phyloP scores from a whole-genome alignment of 2,113 vertebrate genomes.

The Plestiodon gilberti region DNA sequence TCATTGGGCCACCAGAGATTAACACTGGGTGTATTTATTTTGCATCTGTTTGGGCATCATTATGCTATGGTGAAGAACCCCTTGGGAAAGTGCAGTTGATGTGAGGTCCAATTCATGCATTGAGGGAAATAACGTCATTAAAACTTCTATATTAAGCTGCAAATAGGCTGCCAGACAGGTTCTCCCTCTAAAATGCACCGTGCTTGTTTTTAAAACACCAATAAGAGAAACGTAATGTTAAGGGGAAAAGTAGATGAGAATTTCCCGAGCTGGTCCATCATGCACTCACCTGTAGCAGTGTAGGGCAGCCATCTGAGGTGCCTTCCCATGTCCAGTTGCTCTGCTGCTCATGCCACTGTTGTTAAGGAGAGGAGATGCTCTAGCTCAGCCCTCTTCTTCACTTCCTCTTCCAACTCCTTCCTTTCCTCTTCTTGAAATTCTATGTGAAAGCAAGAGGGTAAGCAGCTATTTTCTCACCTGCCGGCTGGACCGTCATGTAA shows the following conservation, averaged over 20 bases:
- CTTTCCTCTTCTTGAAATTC: no score
- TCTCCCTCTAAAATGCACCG: background rate
- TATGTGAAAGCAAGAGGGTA: no score
- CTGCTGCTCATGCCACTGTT: no score
- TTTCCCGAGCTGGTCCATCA: background rate
- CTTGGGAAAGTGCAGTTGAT: background rate
- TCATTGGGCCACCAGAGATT: background rate
- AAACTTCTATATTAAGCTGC: background rate
- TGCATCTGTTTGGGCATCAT: conserved; percentile 15
- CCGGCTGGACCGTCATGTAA: no score
- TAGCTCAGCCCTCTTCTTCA: no score
- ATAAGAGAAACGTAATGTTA: conserved; percentile 4
- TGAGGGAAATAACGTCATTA: background rate
- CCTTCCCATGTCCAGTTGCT: no score
- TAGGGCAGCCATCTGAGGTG: no score
- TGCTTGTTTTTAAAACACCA: background rate
- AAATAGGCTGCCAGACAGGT: background rate
- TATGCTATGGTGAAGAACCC: background rate
- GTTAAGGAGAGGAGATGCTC: no score
- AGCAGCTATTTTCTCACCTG: no score
- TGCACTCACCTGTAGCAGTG: no score
- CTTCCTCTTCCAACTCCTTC: no score
- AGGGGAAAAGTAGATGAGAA: background rate
- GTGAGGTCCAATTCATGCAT: conserved; percentile 18
- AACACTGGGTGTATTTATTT: conserved; percentile 12